Base-by-base conservation (phyloP, 2,113 vertebrate species). In the Ahaetulla prasina region DNA sequence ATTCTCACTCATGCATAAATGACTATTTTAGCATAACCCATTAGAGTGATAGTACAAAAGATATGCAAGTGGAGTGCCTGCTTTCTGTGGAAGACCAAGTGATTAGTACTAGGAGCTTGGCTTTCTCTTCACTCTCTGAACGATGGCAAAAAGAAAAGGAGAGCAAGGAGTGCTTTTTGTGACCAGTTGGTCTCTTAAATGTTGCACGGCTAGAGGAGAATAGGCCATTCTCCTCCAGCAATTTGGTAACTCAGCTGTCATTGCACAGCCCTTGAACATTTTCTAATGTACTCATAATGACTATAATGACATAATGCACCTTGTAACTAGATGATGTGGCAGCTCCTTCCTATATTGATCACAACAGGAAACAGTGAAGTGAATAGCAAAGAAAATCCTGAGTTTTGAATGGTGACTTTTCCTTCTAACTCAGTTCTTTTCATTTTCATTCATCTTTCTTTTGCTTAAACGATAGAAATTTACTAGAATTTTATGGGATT, bases 231-330 rank as follows among this genome's bases (percentile, higher is more conserved):
- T n/a, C n/a, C n/a, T n/a, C n/a, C 85, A 90, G 93, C 91, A 91
- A 10, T 97, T 97, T 96, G 94, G 95, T 95, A 95, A 86, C 80
- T 91, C 93, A 95, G 91, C 94, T 97, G 55, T 96, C 94, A 95
- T 95, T 95, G 96, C 94, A 94, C 94, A 89, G 92, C 91, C 89
- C 94, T 92, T 93, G 93, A 94, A 94, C 91, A 89, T 93, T 85
- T 53, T 68, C 96, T 97, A 97, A 98, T 97, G 96, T 95, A 96
- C 97, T 96, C 68, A 49, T 97, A 97, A 97, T 98, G 96, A 96
- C 93, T 96, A 2, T 96, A 96, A 97, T 94, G 95, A 91, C 91
- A 95, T 74, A 95, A 92, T 96, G 92, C 53, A 47, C 88, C 91
- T 88, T 96, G 90, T 74, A 95, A 93, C 86, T 87, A 87, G 92